Evolutionary conservation across 2,113 vertebrate genomes (phyloP).

Genomic region (Chrysemys picta): DNA sequence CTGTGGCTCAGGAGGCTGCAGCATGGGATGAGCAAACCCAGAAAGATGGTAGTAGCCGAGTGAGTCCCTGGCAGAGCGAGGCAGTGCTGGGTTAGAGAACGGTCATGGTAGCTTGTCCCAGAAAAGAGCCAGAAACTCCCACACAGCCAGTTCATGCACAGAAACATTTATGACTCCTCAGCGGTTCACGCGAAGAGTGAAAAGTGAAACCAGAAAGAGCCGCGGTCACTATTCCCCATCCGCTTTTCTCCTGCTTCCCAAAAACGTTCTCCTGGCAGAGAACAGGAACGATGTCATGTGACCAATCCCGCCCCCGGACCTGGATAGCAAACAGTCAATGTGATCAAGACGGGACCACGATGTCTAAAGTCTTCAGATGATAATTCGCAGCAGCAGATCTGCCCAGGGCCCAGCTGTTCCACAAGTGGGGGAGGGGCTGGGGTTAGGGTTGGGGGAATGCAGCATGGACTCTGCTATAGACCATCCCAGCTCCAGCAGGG

Average conservation of each 20-base stretch:
- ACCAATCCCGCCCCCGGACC: not conserved
- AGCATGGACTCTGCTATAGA: not conserved
- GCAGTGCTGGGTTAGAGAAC: not conserved
- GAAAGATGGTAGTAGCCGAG: not conserved
- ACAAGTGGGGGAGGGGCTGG: no score
- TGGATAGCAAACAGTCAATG: not conserved
- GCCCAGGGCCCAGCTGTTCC: not conserved
- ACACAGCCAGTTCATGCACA: not conserved
- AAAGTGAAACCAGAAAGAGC: not conserved
- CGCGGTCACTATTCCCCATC: not conserved
- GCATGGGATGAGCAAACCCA: not conserved
- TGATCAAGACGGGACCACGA: not conserved
- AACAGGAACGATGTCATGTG: not conserved
- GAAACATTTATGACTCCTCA: not conserved
- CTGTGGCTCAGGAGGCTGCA: not conserved
- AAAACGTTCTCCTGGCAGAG: not conserved
- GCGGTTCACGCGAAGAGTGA: not conserved
- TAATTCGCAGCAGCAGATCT: not conserved
- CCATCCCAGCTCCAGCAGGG: no score
- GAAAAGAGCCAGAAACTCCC: not conserved
- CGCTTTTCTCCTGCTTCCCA: not conserved
- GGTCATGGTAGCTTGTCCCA: not conserved
- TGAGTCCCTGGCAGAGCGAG: not conserved
- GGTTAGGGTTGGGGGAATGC: not conserved
- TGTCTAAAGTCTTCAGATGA: not conserved